Evolutionary conservation across 1,140 invertebrate genomes (phyloP), one percentile per base, ranked within the genome.

Genomic region (Nilaparvata lugens): DNA sequence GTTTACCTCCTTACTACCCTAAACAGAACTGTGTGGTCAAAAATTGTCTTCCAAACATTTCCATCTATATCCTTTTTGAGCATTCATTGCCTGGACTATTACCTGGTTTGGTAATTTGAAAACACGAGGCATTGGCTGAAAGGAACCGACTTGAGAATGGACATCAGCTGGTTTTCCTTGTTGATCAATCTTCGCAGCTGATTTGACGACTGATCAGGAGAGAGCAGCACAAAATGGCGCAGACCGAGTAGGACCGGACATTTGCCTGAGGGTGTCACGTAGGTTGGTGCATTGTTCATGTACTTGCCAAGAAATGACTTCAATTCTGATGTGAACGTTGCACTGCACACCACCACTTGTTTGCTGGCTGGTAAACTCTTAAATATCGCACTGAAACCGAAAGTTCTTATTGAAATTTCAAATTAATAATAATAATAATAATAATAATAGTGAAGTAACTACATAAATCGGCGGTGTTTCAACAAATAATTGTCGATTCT

Each of bases 111-210:
- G 71, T 88, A 89, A 72, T 94, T 95, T 51, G 86, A 87, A 76
- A 98, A 98, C 28, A 98, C 79, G 2, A 98, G 73, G 69, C 89
- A 92, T 72, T 98, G 95, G 54, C 89, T 88, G 71, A 94, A 98
- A 21, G 81, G 73, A 21, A 88, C 74, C 60, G 76, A 80, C 2
- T 78, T 76, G 42, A 97, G 75, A 52, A 97, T 81, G 67, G 84
- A 78, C 2, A 81, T 62, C 4, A 97, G 72, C 64, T 83, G 80
- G 24, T 84, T 74, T 61, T 87, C 76, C 75, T 94, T 95, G 43
- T 78, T 73, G 66, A 85, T 70, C 69, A 84, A 83, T 72, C 86
- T 81, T 64, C 76, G 78, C 62, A 84, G 78, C 14, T 43, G 9
- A 58, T 42, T 38, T 52, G 69, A 85, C 86, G 19, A 73, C 72